These are phyloP conservation scores for Trichomalopsis sarcophagae DNA, from an alignment of 1,140 invertebrate species.

Conservation along the genomic window DNA sequence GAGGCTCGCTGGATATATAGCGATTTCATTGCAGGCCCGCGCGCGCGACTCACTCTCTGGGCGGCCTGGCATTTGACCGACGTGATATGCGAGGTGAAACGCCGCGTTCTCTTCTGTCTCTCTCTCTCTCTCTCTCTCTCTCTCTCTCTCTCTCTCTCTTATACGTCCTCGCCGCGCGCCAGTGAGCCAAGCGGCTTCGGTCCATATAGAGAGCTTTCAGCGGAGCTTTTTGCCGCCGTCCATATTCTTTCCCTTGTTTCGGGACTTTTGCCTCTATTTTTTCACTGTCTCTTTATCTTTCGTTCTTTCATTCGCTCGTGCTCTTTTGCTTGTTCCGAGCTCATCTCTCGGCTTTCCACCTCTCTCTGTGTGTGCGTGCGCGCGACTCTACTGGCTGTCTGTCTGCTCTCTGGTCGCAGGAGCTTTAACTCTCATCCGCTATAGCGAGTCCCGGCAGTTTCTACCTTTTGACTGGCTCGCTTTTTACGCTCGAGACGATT, in stretches of 20 bases:
- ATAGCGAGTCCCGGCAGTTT: neutral
- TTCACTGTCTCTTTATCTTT: slow-evolving; percentile 56
- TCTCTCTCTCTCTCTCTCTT: neutral
- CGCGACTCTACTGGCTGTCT: neutral
- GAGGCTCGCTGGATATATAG: slow-evolving; percentile 53
- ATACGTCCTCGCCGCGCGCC: neutral
- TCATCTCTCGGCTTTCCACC: slow-evolving; percentile 28
- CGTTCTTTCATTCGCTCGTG: slow-evolving; percentile 52
- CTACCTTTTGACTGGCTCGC: slow-evolving; percentile 18
- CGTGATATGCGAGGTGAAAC: slow-evolving; percentile 64
- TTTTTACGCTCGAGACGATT: slow-evolving; percentile 13
- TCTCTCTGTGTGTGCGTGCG: neutral
- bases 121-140: neutral
- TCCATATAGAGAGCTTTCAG: slow-evolving; percentile 27
- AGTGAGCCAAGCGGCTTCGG: neutral
- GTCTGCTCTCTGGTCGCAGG: neutral
- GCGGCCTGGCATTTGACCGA: slow-evolving; percentile 64
- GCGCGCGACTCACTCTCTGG: slow-evolving; percentile 35
- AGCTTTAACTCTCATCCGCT: slow-evolving; percentile 21
- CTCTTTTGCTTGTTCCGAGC: slow-evolving; percentile 55
- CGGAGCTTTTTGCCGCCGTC: slow-evolving; percentile 16
- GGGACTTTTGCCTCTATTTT: slow-evolving; percentile 29
- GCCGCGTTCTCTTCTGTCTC: slow-evolving; percentile 10
- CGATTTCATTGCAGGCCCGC: slow-evolving; percentile 64
- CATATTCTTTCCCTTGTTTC: slow-evolving; percentile 47